Conservation (phyloP, 2,797 vertebrate genomes). For the Eleutherodactylus coqui region DNA sequence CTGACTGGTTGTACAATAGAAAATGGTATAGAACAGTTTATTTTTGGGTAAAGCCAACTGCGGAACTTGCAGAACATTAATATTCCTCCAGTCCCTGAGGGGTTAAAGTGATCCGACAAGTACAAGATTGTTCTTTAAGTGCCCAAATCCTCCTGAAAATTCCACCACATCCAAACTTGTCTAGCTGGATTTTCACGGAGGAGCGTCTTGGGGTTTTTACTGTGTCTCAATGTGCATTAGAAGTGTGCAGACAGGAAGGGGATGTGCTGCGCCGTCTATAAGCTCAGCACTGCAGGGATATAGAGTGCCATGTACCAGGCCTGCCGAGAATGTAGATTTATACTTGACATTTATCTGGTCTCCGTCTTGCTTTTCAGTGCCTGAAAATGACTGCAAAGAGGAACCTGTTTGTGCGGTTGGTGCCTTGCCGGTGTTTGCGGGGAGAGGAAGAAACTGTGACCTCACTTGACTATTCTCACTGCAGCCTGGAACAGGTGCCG, state of each 20-base stretch:
- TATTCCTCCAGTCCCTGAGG: neutral
- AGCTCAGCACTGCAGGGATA: neutral
- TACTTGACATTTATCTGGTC: neutral
- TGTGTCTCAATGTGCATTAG: slow-evolving; percentile 26
- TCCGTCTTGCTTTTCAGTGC: slow-evolving; percentile 75
- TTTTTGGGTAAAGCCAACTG: neutral
- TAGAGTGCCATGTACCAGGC: neutral
- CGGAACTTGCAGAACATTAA: neutral
- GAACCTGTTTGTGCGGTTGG: slow-evolving; percentile 95
- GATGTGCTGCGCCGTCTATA: neutral
- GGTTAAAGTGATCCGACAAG: slow-evolving; percentile 27
- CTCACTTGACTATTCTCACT: slow-evolving; percentile 97
- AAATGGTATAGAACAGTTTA: neutral
- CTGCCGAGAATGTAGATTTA: slow-evolving; percentile 2
- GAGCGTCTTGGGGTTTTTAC: slow-evolving; percentile 39
- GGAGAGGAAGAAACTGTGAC: slow-evolving; percentile 97
- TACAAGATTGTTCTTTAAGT: neutral
- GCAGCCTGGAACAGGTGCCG: slow-evolving; percentile 98
- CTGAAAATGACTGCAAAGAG: slow-evolving; percentile 97
- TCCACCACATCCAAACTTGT: slow-evolving; percentile 40
- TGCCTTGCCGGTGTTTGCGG: slow-evolving; percentile 96
- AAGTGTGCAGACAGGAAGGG: neutral
- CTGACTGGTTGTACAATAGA: neutral
- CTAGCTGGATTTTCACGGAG: slow-evolving; percentile 51
- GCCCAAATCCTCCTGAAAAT: neutral